phyloP scores from a whole-genome alignment of 2,888 invertebrate species.

The Chrysolina oricalcia region DNA sequence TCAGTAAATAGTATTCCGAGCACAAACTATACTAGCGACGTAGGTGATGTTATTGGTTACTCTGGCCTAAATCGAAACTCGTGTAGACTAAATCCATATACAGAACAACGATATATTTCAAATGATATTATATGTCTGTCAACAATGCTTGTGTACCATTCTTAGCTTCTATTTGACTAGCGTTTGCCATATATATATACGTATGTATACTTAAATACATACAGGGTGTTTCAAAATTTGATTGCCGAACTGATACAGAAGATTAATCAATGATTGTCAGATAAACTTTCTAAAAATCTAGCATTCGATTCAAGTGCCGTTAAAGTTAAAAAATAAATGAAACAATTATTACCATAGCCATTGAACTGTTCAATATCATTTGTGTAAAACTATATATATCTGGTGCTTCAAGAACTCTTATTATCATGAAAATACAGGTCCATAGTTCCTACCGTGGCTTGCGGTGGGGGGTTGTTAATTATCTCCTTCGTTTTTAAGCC shows the following conservation, averaged over 20 bases:
- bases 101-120: constrained; percentile 73
- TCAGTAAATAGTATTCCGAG: constrained; percentile 59
- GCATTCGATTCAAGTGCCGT: no score
- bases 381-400: no score
- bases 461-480: no score
- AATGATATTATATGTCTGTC: constrained; percentile 70
- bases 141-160: constrained; percentile 70
- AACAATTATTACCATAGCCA: no score
- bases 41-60: constrained; percentile 68
- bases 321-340: no score
- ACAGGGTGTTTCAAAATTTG: constrained; percentile 5
- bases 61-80: constrained; percentile 72
- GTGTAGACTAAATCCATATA: constrained; percentile 72
- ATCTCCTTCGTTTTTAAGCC: no score
- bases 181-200: constrained; percentile 67
- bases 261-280: no score
- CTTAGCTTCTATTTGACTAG: constrained; percentile 71
- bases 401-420: no score
- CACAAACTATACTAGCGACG: constrained; percentile 65
- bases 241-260: background rate
- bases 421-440: no score
- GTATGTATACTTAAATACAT: constrained; percentile 42
- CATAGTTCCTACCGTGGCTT: no score
- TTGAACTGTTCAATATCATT: no score
- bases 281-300: no score